Evolutionary conservation across 2,888 invertebrate species (phyloP).

Genomic region (Branchinecta sandiegonensis): DNA sequence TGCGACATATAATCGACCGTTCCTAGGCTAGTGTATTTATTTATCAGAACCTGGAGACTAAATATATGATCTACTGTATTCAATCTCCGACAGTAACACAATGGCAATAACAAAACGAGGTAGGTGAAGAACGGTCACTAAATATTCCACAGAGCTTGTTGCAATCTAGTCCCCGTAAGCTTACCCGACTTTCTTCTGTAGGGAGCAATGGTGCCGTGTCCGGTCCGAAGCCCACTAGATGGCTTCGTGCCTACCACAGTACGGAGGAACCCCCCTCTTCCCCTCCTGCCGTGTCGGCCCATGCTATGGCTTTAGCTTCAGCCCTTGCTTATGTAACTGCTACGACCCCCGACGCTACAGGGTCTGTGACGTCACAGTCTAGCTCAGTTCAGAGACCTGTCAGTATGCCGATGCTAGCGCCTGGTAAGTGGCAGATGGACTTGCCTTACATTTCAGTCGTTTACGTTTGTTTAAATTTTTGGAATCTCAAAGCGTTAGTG

Average conservation of each 20-base stretch:
- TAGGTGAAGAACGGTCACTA: too few species aligned
- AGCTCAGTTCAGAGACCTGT: not conserved
- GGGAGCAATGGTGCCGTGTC: constrained; percentile 13
- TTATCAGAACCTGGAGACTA: too few species aligned
- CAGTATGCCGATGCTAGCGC: constrained; percentile 5
- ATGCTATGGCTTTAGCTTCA: constrained; percentile 12
- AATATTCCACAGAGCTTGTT: too few species aligned
- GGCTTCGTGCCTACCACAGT: constrained; percentile 1
- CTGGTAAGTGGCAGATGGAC: not conserved
- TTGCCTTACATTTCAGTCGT: too few species aligned
- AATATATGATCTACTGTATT: too few species aligned
- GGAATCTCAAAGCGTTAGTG: too few species aligned
- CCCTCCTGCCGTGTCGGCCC: constrained; percentile 6
- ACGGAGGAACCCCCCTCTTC: not conserved
- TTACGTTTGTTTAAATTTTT: too few species aligned
- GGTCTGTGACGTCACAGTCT: not conserved
- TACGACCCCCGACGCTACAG: not conserved
- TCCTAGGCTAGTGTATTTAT: too few species aligned
- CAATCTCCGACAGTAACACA: too few species aligned
- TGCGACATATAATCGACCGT: too few species aligned
- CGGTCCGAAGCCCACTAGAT: constrained; percentile 1
- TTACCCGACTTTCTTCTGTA: not conserved
- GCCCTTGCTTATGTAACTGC: constrained; percentile 13
- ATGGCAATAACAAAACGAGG: too few species aligned
- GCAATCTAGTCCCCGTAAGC: too few species aligned